Evolutionary conservation across 2,797 vertebrate species (phyloP), one percentile per base, ranked within the genome.

Genomic region (Rhincodon typus): DNA sequence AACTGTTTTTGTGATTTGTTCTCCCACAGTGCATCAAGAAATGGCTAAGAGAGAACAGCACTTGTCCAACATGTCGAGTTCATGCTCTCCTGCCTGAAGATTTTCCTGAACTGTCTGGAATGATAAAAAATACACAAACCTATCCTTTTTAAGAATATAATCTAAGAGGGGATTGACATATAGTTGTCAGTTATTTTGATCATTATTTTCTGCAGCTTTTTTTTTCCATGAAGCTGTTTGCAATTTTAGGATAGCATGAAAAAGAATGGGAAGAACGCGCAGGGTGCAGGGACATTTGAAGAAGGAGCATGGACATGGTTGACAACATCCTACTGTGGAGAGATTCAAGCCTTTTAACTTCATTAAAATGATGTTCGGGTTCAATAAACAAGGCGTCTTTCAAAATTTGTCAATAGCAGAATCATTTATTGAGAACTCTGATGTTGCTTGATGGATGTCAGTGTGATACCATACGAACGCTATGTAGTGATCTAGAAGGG

Each of bases 31-130:
- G 99, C 94, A 98, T 99, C 30, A 97, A 96, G 46, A 98, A 97
- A 0, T 98, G 98, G 98, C 98, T 99, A 94, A 98, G 98, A 96
- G 98, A 98, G 96, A 98, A 99, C 67, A 98, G 97, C 88, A 98
- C 98, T 21, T 99, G 99, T 96, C 99, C 99, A 0, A 98, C 98
- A 94, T 99, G 99, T 97, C 98, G 98, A 0, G 96, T 96, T 1
- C 97, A 97, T 0, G 97, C 97, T 0, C 96, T 98, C 25, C 96
- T 98, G 27, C 97, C 97, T 0, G 98, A 98, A 53, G 98, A 99
- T 13, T 99, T 98, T 95, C 98, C 98, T 0, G 96, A 96, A 53
- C 97, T 98, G 57, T 96, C 97, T 0, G 96, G 97, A 1, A 96
- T 97, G 93, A 98, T 97, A 90, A 97, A 97, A 95, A 91, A 91